Evolutionary conservation across 2,888 invertebrate species (phyloP).

Genomic region (Oscheius sp.): DNA sequence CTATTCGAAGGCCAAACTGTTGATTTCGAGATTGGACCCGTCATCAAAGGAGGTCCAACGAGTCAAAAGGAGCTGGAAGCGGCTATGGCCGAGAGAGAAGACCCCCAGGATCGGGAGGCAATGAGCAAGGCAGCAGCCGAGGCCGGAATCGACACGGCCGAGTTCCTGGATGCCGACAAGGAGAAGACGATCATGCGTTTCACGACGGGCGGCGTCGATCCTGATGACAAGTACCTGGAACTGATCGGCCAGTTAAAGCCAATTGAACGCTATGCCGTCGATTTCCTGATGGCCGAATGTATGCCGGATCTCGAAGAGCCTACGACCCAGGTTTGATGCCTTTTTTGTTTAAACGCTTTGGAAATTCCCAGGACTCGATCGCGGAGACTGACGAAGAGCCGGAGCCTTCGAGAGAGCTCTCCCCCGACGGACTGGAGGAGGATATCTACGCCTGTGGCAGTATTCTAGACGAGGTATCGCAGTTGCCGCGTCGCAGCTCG

Average conservation of each 20-base stretch:
- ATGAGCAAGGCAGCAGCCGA: slow-evolving; percentile 66
- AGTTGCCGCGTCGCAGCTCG: too few relatives aligned
- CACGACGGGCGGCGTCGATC: slow-evolving; percentile 45
- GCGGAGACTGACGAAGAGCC: too few relatives aligned
- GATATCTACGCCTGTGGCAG: too few relatives aligned
- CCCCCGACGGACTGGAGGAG: too few relatives aligned
- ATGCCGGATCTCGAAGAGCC: slow-evolving; percentile 83
- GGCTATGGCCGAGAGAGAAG: slow-evolving; percentile 69
- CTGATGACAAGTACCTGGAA: slow-evolving; percentile 62
- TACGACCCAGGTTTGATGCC: too few relatives aligned
- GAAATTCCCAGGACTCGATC: not conserved
- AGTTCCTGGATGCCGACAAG: slow-evolving; percentile 53
- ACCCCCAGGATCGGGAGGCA: slow-evolving; percentile 69
- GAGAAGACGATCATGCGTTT: slow-evolving; percentile 12
- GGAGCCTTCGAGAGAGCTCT: too few relatives aligned
- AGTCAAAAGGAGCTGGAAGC: slow-evolving; percentile 63
- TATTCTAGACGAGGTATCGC: too few relatives aligned
- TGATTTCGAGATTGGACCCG: slow-evolving; percentile 50
- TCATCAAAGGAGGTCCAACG: slow-evolving; percentile 43
- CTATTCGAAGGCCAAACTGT: slow-evolving; percentile 68
- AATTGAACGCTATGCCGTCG: slow-evolving; percentile 93
- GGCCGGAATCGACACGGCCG: slow-evolving; percentile 54
- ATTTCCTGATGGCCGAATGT: slow-evolving; percentile 88
- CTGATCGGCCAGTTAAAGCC: slow-evolving; percentile 78
- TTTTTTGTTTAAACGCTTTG: not conserved